Conservation (phyloP, 2,797 vertebrate genomes). For the Acanthiza pusilla region DNA sequence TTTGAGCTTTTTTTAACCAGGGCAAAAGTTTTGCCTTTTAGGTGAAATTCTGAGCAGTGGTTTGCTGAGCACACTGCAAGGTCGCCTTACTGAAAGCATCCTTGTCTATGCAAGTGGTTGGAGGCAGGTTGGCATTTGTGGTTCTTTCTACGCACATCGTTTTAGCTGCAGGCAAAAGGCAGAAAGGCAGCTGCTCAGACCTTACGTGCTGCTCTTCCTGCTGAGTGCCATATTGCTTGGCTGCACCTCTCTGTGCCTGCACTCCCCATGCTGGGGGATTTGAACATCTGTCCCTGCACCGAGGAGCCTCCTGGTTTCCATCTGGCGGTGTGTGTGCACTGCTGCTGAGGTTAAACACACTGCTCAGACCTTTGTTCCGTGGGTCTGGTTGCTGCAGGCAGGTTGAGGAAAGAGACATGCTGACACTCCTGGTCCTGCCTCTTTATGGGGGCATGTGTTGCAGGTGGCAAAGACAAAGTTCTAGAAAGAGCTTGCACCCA, state of each 20-base stretch:
- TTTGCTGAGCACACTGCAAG: background rate
- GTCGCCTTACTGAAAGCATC: background rate
- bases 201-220: background rate
- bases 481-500: background rate
- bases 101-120: background rate
- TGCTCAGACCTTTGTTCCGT: background rate
- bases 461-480: background rate
- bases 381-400: background rate
- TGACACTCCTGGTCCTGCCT: background rate
- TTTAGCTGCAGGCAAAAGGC: background rate
- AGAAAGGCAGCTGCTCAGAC: constrained; percentile 2
- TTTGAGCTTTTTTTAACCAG: background rate
- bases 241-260: background rate
- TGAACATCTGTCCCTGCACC: constrained; percentile 21
- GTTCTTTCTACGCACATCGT: background rate
- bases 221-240: background rate
- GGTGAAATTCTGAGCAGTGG: background rate
- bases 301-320: background rate
- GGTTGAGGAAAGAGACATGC: background rate
- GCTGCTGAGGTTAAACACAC: background rate
- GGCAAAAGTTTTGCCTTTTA: background rate
- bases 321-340: background rate
- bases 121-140: background rate
- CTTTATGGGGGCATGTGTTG: background rate
- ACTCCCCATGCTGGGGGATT: background rate